phyloP scores from a whole-genome alignment of 2,888 invertebrate species.

The Amaurobius ferox region DNA sequence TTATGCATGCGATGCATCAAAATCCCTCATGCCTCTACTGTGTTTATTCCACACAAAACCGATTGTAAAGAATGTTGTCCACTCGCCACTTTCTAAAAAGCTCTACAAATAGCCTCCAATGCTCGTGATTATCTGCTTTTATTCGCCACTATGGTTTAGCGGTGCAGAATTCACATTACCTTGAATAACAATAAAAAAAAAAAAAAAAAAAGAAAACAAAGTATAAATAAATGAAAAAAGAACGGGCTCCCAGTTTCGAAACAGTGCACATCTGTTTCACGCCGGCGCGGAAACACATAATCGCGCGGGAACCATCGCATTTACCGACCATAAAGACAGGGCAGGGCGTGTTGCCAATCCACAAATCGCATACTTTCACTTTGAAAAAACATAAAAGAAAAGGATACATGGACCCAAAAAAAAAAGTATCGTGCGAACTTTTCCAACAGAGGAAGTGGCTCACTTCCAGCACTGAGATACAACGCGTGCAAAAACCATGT shows the following conservation, averaged over 20 bases:
- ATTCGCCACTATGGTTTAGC: background rate
- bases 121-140: background rate
- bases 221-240: constrained; percentile 1
- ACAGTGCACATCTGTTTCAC: constrained; percentile 25
- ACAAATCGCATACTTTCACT: constrained; percentile 63
- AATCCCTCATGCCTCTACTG: no score
- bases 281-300: background rate
- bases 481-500: constrained; percentile 61
- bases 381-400: constrained; percentile 22
- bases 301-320: constrained; percentile 42
- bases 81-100: background rate
- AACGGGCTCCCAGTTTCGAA: constrained; percentile 1
- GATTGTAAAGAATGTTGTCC: no score
- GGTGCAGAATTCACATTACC: background rate
- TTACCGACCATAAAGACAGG: constrained; percentile 41
- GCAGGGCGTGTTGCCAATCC: constrained; percentile 23
- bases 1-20: no score
- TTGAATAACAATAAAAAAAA: background rate
- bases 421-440: constrained; percentile 45
- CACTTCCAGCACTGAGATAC: constrained; percentile 26
- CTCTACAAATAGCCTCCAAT: constrained; percentile 10
- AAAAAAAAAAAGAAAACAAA: background rate
- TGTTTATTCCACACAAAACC: no score
- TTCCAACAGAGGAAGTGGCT: constrained; percentile 53
- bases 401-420: constrained; percentile 38